Conservation (phyloP, 2,113 vertebrate species). For the human region DNA sequence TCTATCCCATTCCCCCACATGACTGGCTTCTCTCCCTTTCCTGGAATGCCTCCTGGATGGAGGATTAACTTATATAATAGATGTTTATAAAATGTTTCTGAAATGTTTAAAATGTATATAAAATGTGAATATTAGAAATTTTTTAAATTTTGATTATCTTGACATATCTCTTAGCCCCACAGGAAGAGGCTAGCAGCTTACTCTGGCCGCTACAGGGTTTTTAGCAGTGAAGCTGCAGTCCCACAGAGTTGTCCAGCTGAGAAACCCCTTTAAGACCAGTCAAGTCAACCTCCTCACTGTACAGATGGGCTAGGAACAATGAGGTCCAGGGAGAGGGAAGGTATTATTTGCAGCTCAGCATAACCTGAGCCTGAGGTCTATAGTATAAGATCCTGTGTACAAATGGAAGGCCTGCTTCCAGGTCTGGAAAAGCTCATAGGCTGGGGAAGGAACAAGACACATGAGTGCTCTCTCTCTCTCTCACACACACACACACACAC, state of each 20-base stretch:
- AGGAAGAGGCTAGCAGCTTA: not conserved
- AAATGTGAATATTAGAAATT: constrained; percentile 1
- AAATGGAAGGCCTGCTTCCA: not conserved
- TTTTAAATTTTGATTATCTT: constrained; percentile 42
- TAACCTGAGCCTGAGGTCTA: not conserved
- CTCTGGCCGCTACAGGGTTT: not conserved
- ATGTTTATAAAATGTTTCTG: constrained; percentile 17
- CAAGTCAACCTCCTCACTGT: not conserved
- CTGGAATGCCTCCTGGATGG: not conserved
- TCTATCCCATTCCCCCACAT: not conserved
- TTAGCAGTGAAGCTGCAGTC: not conserved
- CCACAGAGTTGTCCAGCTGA: not conserved
- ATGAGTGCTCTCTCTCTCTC: not conserved
- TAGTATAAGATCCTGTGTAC: not conserved
- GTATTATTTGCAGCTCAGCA: not conserved
- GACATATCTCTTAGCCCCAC: not conserved
- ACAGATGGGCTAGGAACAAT: not conserved
- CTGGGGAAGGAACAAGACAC: not conserved
- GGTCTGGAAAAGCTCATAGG: not conserved
- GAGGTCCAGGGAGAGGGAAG: not conserved
- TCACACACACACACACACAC: not conserved
- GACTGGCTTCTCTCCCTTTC: not conserved
- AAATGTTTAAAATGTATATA: not conserved
- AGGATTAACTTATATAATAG: not conserved
- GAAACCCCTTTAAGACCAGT: not conserved